Evolutionary conservation across 2,888 invertebrate species (phyloP), one percentile per base, ranked within the genome.

Genomic region (Helicoverpa assulta): DNA sequence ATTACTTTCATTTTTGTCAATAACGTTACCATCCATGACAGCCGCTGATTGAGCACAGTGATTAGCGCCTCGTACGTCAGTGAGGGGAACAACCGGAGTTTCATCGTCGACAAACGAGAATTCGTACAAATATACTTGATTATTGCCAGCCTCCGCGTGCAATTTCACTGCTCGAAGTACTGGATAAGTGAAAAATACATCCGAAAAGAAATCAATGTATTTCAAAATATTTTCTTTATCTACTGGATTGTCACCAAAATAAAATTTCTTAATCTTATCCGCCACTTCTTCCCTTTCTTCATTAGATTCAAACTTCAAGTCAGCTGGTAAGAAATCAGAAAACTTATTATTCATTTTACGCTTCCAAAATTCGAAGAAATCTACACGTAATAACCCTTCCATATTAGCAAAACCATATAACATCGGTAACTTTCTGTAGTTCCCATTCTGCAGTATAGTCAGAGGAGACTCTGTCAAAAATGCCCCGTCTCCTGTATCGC

Each of bases 141-240:
- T 67, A 71, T 91, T 85, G 1, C 91, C 90, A 50, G 86, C 84
- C 59, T 88, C 81, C 0, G 82, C 74, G 47, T 89, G 87, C 10
- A 89, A 54, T n/a, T 86, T 83, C 0, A 86, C 76, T 0, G 89
- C 81, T 65, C 85, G 73, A 12, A 90, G 54, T 8, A 81, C 83
- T 1, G 88, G 76, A 70, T 85, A 86, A 0, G 78, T 76, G 64
- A 92, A 90, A 19, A 78, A 19, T 0, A 85, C 65, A 95, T 97
- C 95, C 8, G 89, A 79, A 51, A 87, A 90, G 60, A 84, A 92
- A 69, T 92, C 80, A 2, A 92, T 76, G 54, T 83, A 92, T 5
- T 67, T 60, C n/a, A 88, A 71, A 67, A 90, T 73, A 47, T 77
- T 86, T 2, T 85, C 80, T 10, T 85, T 78, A 7, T 60, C 73